phyloP scores from a whole-genome alignment of 2,797 vertebrate species.

The Delichon dasypus region DNA sequence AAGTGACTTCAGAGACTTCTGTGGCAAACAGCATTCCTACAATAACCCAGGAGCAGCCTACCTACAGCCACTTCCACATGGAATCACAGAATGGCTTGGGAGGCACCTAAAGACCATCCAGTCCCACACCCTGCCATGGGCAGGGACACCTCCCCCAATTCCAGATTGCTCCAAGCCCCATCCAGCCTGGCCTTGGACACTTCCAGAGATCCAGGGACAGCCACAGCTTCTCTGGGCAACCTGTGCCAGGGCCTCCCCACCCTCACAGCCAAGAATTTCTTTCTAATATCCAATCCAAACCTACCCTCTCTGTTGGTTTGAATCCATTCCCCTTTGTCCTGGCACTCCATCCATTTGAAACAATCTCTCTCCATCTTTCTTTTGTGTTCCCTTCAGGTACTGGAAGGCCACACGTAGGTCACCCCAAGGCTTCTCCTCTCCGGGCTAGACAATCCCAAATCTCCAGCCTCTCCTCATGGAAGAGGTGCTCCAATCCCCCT shows the following conservation, averaged over 20 bases:
- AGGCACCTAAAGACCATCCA: background rate
- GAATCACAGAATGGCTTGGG: background rate
- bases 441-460: background rate
- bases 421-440: background rate
- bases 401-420: background rate
- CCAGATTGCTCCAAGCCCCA: rapidly evolving
- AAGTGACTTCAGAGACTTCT: background rate
- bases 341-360: background rate
- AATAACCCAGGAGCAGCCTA: background rate
- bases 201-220: background rate
- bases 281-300: background rate
- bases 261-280: background rate
- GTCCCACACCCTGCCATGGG: rapidly evolving
- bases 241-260: background rate
- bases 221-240: background rate
- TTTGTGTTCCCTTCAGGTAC: background rate
- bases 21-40: rapidly evolving
- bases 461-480: background rate
- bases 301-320: background rate
- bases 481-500: background rate
- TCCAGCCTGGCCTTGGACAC: background rate
- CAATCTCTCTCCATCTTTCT: background rate
- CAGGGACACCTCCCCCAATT: rapidly evolving
- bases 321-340: background rate
- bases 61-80: background rate